Base-by-base conservation (phyloP, 2,888 invertebrate species). In the Netelia melanura region DNA sequence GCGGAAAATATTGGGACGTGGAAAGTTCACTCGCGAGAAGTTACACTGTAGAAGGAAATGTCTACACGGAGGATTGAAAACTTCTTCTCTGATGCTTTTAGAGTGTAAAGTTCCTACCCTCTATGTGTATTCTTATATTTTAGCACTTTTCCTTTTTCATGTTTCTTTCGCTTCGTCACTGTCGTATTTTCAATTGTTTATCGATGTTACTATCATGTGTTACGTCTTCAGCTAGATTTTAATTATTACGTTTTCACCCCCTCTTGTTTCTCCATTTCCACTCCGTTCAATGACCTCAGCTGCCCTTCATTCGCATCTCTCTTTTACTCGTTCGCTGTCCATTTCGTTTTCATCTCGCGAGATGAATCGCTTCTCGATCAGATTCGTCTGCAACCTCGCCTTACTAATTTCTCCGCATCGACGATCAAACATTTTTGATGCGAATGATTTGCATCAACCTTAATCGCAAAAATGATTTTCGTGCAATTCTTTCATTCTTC, bases 191-290 rank as follows among this genome's bases (percentile, higher is more conserved):
- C 38, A 6, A 38, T 38, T 38, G 6, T 6, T 6, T 5, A 38
- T 38, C 38, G 38, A 38, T 38, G 38, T 38, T 30, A 21, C 30
- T 30, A 30, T 38, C 38, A 38, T 1, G 0, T 6, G 38, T 38
- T 38, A 38, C 38, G 6, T 38, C 38, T 6, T 6, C 38, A 38
- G 6, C 38, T 38, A 38, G 6, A 1, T 38, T 38, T 6, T 68
- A 44, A 68, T 44, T 77, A 17, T 64, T 65, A 65, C 75, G 30
- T 17, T 25, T 52, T 25, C 48, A 43, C 23, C 21, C 58, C n/a
- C 6, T 58, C 17, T 21, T 30, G 25, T 43, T 23, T n/a, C 44
- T 1, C 56, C 38, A 38, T 6, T 38, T 38, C 38, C 38, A 38
- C 6, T 6, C 38, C 38, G 38, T 38, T 38, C 38, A 38, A 38